A percentile compares a stretch with the other conserved stretches of the same genome.
Evolutionary conservation across 1,140 invertebrate species (phyloP).

Genomic region (Charaxes varanes): DNA sequence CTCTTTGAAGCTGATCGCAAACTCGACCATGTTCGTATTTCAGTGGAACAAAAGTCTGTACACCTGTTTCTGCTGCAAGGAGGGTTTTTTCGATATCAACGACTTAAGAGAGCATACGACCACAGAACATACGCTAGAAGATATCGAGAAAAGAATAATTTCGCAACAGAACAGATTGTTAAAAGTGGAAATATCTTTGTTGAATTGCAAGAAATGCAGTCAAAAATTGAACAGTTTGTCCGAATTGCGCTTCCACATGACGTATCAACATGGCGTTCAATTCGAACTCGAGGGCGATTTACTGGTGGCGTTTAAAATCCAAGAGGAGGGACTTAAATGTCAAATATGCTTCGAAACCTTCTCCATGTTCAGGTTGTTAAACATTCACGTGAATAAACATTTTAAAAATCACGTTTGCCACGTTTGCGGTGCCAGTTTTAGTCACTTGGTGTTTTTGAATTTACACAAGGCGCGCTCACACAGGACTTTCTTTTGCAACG

Average conservation of each 20-base stretch:
- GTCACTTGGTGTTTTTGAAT: slow-evolving; percentile 49
- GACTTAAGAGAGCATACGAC: slow-evolving; percentile 32
- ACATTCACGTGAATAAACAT: slow-evolving; percentile 59
- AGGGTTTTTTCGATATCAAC: slow-evolving; percentile 42
- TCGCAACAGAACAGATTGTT: slow-evolving; percentile 43
- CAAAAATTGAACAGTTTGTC: slow-evolving; percentile 23
- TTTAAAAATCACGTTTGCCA: slow-evolving; percentile 55
- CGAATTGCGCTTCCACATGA: slow-evolving; percentile 34
- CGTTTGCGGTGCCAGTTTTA: slow-evolving; percentile 49
- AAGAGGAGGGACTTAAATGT: slow-evolving; percentile 31
- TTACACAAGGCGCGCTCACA: slow-evolving; percentile 48
- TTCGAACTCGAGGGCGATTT: slow-evolving; percentile 35
- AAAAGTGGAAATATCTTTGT: slow-evolving; percentile 50
- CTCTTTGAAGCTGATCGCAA: slow-evolving; percentile 44
- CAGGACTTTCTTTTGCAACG: slow-evolving; percentile 27
- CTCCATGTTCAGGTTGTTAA: slow-evolving; percentile 39
- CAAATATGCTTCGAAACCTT: slow-evolving; percentile 49
- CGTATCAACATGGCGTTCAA: slow-evolving; percentile 26
- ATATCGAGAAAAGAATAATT: slow-evolving; percentile 52
- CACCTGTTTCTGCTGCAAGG: slow-evolving; percentile 51
- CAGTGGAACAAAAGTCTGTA: slow-evolving; percentile 59
- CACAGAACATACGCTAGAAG: slow-evolving; percentile 29
- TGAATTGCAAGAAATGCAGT: slow-evolving; percentile 40
- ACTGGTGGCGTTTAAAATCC: slow-evolving; percentile 50
- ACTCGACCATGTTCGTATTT: slow-evolving; percentile 52